Conservation (phyloP, 2,888 invertebrate species). For the Parnassius mnemosyne region DNA sequence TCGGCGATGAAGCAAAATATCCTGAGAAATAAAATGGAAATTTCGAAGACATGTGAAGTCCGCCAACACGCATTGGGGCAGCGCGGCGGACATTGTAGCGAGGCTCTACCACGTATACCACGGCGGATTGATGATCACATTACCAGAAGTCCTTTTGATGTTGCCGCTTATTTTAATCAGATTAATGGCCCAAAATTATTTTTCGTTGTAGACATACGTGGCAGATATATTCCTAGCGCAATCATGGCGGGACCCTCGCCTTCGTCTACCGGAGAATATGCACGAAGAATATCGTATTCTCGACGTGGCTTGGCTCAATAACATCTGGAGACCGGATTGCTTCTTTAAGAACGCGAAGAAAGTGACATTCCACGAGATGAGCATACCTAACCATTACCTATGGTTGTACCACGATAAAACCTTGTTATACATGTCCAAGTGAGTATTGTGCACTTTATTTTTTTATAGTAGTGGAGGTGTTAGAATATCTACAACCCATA, state of each 20-base stretch:
- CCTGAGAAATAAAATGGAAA: too few relatives aligned
- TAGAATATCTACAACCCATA: too few relatives aligned
- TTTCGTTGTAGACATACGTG: constrained; percentile 89
- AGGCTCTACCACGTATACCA: too few relatives aligned
- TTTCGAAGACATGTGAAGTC: too few relatives aligned
- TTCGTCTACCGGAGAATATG: constrained; percentile 95
- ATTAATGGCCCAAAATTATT: not conserved
- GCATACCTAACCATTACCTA: constrained; percentile 95
- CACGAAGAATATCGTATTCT: constrained; percentile 94
- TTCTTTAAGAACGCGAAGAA: constrained; percentile 97
- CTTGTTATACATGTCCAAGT: constrained; percentile 95
- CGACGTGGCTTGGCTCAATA: constrained; percentile 93
- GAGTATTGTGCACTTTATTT: constrained; percentile 44
- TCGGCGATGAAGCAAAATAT: too few relatives aligned
- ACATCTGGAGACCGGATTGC: constrained; percentile 95
- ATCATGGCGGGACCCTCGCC: constrained; percentile 94
- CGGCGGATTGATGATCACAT: too few relatives aligned
- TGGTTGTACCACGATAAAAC: constrained; percentile 96
- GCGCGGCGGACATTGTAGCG: too few relatives aligned
- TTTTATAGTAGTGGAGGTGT: constrained; percentile 3
- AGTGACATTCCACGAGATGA: constrained; percentile 96
- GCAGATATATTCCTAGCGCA: constrained; percentile 96
- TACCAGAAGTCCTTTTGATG: too few relatives aligned
- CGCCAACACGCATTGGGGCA: too few relatives aligned
- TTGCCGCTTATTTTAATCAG: too few relatives aligned